Percentiles rank a stretch among this genome's conserved stretches.
Evolutionary conservation across 2,797 vertebrate species (phyloP).

Genomic region (Telmatherina bonti): DNA sequence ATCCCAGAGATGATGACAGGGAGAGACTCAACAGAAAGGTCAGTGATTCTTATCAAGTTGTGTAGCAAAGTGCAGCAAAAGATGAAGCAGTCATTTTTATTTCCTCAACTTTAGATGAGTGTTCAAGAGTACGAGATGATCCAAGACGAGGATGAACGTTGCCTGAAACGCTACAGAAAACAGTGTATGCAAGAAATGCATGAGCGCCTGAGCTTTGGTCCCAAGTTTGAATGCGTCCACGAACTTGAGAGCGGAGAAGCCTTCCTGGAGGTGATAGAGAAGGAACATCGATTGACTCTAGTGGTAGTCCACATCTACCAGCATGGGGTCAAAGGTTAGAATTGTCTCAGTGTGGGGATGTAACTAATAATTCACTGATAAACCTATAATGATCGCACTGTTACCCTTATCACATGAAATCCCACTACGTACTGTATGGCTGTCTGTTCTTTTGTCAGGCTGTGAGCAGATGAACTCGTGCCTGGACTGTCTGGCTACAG

Average conservation of each 20-base stretch:
- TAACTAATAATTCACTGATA: neutral
- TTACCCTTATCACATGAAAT: neutral
- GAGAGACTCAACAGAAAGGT: constrained; percentile 90
- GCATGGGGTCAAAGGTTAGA: constrained; percentile 81
- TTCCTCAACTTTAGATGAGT: constrained; percentile 86
- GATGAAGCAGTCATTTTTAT: neutral
- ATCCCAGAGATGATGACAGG: constrained; percentile 84
- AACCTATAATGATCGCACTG: neutral
- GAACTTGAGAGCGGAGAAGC: constrained; percentile 89
- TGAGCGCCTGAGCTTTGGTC: constrained; percentile 92
- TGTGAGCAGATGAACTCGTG: constrained; percentile 89
- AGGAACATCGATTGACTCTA: constrained; percentile 87
- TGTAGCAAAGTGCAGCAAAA: neutral
- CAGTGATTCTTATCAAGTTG: neutral
- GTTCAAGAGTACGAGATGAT: constrained; percentile 93
- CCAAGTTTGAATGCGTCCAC: constrained; percentile 85
- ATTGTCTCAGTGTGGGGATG: neutral
- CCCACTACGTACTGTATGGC: neutral
- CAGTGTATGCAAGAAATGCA: constrained; percentile 97
- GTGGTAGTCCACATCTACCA: constrained; percentile 92
- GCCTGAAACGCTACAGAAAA: constrained; percentile 90
- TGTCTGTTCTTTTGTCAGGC: constrained; percentile 54
- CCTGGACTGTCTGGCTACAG: constrained; percentile 86
- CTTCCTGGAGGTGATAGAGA: constrained; percentile 90
- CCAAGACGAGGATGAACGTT: constrained; percentile 88